A percentile compares a stretch with the other conserved stretches of the same genome.
Evolutionary conservation across 2,797 vertebrate genomes (phyloP).

Genomic region (Silurus lanzhouensis): DNA sequence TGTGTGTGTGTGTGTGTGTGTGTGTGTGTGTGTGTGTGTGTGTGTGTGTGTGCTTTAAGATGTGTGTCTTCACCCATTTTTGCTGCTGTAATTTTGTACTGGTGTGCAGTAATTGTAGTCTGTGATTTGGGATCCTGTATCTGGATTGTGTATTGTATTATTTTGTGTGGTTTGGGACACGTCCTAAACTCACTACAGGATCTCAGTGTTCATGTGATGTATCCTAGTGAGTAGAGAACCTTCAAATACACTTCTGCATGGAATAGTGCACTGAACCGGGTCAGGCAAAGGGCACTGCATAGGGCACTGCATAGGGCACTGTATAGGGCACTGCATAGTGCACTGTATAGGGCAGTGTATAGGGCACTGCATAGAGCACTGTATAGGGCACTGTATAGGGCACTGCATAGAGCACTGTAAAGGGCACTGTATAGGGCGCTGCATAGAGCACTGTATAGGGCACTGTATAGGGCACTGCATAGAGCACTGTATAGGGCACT

Average conservation of each 20-base stretch:
- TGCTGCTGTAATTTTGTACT: too few relatives aligned
- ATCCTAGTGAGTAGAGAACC: neutral
- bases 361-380: neutral
- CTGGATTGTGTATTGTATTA: neutral
- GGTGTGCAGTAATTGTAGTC: neutral
- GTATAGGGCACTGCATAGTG: too few relatives aligned
- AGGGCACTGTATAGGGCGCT: neutral
- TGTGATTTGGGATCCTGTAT: neutral
- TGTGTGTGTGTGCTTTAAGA: neutral
- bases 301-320: neutral
- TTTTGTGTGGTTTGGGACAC: neutral
- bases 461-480: neutral
- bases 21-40: too few relatives aligned
- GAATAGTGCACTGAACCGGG: too few relatives aligned
- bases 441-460: neutral
- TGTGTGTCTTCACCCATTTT: neutral
- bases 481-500: neutral
- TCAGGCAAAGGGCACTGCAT: neutral
- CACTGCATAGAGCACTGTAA: neutral
- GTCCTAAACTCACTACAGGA: neutral
- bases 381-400: neutral
- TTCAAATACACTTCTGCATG: neutral
- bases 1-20: too few relatives aligned
- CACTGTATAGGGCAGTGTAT: too few relatives aligned
- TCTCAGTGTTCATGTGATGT: neutral